phyloP scores from a whole-genome alignment of 2,797 vertebrate species.

The Natrix natrix region DNA sequence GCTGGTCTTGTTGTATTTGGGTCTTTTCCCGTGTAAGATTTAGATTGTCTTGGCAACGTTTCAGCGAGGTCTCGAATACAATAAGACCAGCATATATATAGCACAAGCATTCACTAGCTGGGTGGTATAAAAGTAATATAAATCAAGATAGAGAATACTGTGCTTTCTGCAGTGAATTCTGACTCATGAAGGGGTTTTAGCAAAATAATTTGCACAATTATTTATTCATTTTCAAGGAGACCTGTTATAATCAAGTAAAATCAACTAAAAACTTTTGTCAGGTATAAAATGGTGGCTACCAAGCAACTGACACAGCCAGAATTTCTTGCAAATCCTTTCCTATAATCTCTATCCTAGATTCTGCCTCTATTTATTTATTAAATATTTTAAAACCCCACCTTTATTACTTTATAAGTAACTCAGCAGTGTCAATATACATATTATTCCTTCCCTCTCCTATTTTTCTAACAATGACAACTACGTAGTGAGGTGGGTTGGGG shows the following conservation, averaged over 20 bases:
- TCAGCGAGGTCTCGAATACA: too few species aligned
- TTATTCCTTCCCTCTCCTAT: background rate
- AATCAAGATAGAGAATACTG: background rate
- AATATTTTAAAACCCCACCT: background rate
- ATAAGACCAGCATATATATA: too few species aligned
- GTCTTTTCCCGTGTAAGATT: too few species aligned
- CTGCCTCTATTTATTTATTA: background rate
- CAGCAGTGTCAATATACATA: background rate
- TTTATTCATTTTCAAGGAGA: background rate
- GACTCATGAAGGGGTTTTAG: background rate
- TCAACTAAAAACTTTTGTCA: background rate
- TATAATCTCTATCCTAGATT: background rate
- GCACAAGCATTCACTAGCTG: background rate
- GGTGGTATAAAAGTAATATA: background rate
- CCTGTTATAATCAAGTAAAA: background rate
- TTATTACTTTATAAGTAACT: background rate
- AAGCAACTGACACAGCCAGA: background rate
- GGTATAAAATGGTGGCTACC: background rate
- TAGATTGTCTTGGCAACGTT: too few species aligned
- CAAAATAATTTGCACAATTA: background rate
- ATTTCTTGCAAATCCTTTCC: background rate
- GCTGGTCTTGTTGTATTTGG: too few species aligned
- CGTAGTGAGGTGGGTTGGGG: background rate
- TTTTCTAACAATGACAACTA: background rate
- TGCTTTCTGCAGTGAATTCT: background rate